These are phyloP conservation scores for Limonius californicus DNA, from an alignment of 1,140 invertebrate genomes.

Conservation along the genomic window DNA sequence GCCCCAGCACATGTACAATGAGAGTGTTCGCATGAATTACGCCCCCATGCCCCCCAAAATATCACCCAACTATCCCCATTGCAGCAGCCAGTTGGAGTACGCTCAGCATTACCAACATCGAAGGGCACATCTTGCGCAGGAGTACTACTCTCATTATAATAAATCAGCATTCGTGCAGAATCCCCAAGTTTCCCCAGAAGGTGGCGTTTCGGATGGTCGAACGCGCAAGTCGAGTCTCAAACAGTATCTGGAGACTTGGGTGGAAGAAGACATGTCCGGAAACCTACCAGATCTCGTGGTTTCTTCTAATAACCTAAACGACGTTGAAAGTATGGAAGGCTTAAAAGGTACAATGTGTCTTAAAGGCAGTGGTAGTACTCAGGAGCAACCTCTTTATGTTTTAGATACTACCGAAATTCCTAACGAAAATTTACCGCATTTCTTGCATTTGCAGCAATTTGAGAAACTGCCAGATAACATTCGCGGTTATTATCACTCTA, in stretches of 20 bases:
- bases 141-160: background rate
- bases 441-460: constrained; percentile 26
- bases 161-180: background rate
- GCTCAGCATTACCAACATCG: constrained; percentile 44
- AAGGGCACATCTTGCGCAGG: constrained; percentile 17
- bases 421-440: constrained; percentile 26
- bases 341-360: background rate
- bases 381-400: constrained; percentile 26
- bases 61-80: constrained; percentile 28
- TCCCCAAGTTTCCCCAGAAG: constrained; percentile 24
- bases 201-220: constrained; percentile 21
- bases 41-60: constrained; percentile 28
- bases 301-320: background rate
- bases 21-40: constrained; percentile 28
- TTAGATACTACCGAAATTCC: constrained; percentile 31
- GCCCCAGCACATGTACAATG: constrained; percentile 24
- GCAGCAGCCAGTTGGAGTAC: constrained; percentile 36
- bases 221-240: constrained; percentile 32
- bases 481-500: constrained; percentile 18
- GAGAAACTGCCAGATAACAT: constrained; percentile 32
- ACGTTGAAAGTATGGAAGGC: background rate
- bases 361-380: background rate
- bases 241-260: constrained; percentile 43
- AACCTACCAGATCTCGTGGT: constrained; percentile 2
- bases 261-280: constrained; percentile 32